Conservation (phyloP, 2,888 invertebrate species). For the Sericinus montela region DNA sequence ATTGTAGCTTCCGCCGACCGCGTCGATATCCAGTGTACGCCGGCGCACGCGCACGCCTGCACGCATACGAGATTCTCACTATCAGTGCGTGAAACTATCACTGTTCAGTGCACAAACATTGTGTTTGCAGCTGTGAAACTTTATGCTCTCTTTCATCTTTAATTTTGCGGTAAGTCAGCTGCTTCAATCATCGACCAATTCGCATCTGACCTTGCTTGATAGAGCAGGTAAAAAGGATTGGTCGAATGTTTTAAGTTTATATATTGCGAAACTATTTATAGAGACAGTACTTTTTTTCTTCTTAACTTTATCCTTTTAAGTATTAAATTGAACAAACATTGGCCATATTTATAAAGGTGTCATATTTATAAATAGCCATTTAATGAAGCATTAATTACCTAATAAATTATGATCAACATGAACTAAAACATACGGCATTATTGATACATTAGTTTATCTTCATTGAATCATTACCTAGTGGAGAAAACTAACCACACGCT, state of each 20-base stretch:
- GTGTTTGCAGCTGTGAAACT: constrained; percentile 28
- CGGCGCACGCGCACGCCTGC: constrained; percentile 61
- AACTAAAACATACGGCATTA: too few species aligned
- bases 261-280: constrained; percentile 8
- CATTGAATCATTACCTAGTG: too few species aligned
- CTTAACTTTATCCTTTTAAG: constrained; percentile 6
- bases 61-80: constrained; percentile 48
- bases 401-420: too few species aligned
- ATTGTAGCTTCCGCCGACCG: constrained; percentile 51
- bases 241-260: constrained; percentile 4
- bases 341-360: too few species aligned
- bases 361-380: too few species aligned
- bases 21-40: constrained; percentile 37
- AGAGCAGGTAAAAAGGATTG: constrained; percentile 3
- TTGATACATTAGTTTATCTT: too few species aligned
- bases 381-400: too few species aligned
- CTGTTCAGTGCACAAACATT: constrained; percentile 41
- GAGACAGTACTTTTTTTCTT: neutral
- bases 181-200: neutral
- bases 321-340: too few species aligned
- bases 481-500: too few species aligned
- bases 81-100: constrained; percentile 58
- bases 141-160: neutral
- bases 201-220: neutral
- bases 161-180: constrained; percentile 3